Percentiles rank a stretch among this genome's conserved stretches.
These are phyloP conservation scores for Psilopsiagon aurifrons DNA, from an alignment of 2,113 vertebrate species.

Conservation along the genomic window DNA sequence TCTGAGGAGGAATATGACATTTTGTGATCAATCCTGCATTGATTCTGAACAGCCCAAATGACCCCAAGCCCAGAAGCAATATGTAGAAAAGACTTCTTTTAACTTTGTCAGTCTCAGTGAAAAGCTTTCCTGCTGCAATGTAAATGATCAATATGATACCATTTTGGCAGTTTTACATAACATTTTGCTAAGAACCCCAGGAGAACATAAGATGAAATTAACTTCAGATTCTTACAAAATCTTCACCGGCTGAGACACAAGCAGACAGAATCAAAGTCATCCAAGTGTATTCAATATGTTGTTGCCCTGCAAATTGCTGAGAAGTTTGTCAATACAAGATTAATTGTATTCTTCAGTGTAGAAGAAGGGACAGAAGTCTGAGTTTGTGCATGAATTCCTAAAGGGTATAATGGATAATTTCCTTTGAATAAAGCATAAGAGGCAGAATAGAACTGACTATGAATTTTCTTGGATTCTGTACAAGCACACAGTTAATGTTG, in stretches of 20 bases:
- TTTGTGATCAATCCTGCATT: background rate
- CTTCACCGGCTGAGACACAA: background rate
- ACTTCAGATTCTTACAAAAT: background rate
- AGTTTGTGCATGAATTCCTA: background rate
- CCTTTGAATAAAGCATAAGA: background rate
- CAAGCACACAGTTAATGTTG: background rate
- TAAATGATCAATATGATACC: background rate
- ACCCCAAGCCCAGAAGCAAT: background rate
- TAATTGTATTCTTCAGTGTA: background rate
- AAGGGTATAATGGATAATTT: background rate
- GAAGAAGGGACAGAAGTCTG: background rate
- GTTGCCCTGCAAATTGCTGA: background rate
- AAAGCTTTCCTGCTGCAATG: background rate
- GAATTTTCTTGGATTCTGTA: background rate
- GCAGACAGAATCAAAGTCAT: slow-evolving; percentile 2
- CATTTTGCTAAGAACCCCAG: background rate
- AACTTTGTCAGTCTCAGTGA: background rate
- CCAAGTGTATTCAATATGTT: background rate
- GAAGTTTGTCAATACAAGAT: background rate
- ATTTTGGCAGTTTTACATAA: background rate
- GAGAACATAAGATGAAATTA: background rate
- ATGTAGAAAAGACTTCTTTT: background rate
- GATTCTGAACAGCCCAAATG: background rate
- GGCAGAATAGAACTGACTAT: background rate
- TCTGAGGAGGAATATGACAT: background rate